These are phyloP conservation scores for Acipenser oxyrinchus DNA, from an alignment of 2,797 vertebrate genomes.

Conservation along the genomic window DNA sequence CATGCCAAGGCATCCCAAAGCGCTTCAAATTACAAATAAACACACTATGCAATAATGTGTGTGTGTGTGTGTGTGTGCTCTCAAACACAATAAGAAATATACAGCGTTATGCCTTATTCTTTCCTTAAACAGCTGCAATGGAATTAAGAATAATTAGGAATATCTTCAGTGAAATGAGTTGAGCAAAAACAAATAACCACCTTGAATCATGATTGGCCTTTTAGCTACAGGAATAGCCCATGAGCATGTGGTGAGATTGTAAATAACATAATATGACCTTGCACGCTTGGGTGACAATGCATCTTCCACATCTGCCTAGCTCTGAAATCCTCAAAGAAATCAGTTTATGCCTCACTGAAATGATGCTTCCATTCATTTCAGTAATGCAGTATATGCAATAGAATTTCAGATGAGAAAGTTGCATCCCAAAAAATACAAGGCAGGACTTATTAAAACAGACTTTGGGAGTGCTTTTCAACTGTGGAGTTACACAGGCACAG, in stretches of 20 bases:
- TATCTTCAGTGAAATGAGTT: not conserved
- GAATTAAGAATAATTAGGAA: not conserved
- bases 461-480: too few species aligned
- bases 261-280: conserved; percentile 7
- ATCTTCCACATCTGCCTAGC: conserved; percentile 15
- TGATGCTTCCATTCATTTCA: conserved; percentile 4
- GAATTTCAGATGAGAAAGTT: conserved; percentile 30
- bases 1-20: too few species aligned
- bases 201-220: conserved; percentile 13
- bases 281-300: conserved; percentile 7
- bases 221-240: conserved; percentile 15
- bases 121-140: conserved; percentile 5
- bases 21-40: too few species aligned
- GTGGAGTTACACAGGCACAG: too few species aligned
- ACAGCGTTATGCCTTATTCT: conserved; percentile 16
- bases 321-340: conserved; percentile 13
- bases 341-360: conserved; percentile 1
- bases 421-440: too few species aligned
- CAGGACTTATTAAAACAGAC: too few species aligned
- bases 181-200: conserved; percentile 9
- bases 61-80: too few species aligned
- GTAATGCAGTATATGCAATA: conserved; percentile 5
- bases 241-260: conserved; percentile 3
- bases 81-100: too few species aligned
- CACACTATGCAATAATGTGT: too few species aligned